A percentile compares a stretch with the other conserved stretches of the same genome.
Conservation (phyloP, 2,113 vertebrate genomes). For the Larimichthys crocea region DNA sequence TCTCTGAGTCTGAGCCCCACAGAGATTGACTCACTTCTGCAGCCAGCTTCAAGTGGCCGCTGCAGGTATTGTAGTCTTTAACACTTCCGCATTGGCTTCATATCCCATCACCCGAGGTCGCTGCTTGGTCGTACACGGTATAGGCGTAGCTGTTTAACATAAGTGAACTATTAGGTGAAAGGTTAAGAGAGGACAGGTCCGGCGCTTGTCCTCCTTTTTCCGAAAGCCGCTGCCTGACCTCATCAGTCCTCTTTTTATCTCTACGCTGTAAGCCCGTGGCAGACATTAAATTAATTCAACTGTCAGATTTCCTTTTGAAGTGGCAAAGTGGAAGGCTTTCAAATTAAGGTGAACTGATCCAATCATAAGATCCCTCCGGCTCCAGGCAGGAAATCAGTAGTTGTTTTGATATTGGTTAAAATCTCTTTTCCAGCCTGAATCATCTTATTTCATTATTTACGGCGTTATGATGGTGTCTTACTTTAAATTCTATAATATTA, state of each 20-base stretch:
- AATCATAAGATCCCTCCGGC: background rate
- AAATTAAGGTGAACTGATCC: conserved; percentile 37
- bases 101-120: too few species aligned
- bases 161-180: background rate
- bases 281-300: conserved; percentile 27
- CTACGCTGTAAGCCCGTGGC: conserved; percentile 7
- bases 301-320: conserved; percentile 47
- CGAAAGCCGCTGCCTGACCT: background rate
- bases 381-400: background rate
- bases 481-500: too few species aligned
- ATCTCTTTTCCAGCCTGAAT: background rate
- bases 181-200: background rate
- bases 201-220: background rate
- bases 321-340: conserved; percentile 34
- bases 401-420: conserved; percentile 4
- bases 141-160: background rate
- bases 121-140: too few species aligned
- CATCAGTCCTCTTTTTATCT: conserved; percentile 14
- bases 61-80: background rate
- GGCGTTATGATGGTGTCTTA: background rate
- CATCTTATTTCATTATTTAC: background rate
- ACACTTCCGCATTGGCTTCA: too few species aligned
- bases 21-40: too few species aligned
- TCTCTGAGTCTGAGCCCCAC: too few species aligned
- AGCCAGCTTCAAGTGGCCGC: too few species aligned